Evolutionary conservation across 2,888 invertebrate genomes (phyloP).

Genomic region (Drosophila tripunctata): DNA sequence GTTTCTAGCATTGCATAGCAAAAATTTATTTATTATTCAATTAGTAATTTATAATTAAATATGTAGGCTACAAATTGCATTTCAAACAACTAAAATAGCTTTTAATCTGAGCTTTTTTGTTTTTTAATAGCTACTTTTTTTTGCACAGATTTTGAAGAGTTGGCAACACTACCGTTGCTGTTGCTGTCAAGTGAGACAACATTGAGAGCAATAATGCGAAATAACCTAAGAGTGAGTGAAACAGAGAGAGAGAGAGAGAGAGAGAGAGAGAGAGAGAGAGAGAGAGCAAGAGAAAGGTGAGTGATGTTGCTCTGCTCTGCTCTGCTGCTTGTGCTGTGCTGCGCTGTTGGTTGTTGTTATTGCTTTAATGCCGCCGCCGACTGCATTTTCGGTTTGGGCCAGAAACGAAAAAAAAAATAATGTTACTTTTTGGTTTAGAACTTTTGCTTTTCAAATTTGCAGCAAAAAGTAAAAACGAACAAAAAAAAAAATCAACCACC

Average conservation of each 20-base stretch:
- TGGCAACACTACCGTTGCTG: no score
- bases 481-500: slow-evolving; percentile 61
- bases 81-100: no score
- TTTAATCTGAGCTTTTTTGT: no score
- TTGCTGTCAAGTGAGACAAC: slow-evolving; percentile 33
- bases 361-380: slow-evolving; percentile 44
- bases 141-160: no score
- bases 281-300: slow-evolving; percentile 27
- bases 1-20: no score
- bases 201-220: slow-evolving; percentile 19
- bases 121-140: no score
- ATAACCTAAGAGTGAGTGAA: no score
- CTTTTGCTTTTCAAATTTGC: slow-evolving; percentile 70
- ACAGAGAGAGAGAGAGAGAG: slow-evolving; percentile 6
- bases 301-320: slow-evolving; percentile 19
- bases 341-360: no score
- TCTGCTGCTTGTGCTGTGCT: slow-evolving; percentile 16
- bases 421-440: slow-evolving; percentile 59
- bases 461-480: slow-evolving; percentile 31
- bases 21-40: no score
- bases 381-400: slow-evolving; percentile 49
- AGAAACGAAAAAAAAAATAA: no score
- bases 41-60: no score
- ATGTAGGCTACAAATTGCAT: no score
- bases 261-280: slow-evolving; percentile 14